These are phyloP conservation scores for Himalopsyche japonica DNA, from an alignment of 2,888 invertebrate genomes.

Conservation along the genomic window DNA sequence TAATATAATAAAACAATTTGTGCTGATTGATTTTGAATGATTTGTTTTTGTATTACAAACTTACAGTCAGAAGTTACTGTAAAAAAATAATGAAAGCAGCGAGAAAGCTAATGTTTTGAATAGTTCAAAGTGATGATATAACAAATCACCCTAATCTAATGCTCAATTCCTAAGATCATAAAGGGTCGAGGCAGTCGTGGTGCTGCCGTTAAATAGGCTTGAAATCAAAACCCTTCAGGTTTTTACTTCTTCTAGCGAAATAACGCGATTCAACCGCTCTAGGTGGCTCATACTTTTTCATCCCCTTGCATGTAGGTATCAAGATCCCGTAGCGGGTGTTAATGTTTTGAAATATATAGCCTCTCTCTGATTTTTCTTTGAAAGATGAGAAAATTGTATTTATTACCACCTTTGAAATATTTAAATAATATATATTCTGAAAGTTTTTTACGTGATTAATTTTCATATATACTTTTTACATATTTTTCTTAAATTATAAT, in stretches of 20 bases:
- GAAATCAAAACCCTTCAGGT: background rate
- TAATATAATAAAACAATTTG: too few species aligned
- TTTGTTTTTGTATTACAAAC: too few species aligned
- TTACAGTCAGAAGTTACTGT: too few species aligned
- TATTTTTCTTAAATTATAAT: too few species aligned
- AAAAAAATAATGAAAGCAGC: too few species aligned
- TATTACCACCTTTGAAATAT: background rate
- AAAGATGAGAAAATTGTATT: background rate
- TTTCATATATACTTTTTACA: too few species aligned
- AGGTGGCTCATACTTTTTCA: background rate
- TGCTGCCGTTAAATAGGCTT: background rate
- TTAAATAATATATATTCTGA: too few species aligned
- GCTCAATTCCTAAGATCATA: background rate
- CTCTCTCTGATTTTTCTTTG: background rate
- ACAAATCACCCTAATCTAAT: background rate
- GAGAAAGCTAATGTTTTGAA: background rate
- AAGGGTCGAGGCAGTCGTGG: background rate
- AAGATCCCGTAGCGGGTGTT: background rate
- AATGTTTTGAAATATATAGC: background rate
- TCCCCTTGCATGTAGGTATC: background rate
- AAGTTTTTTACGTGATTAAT: too few species aligned
- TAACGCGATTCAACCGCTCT: constrained; percentile 6
- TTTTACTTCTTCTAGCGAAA: background rate
- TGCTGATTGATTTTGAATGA: too few species aligned
- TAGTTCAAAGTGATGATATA: background rate